Conservation (phyloP, 2,888 invertebrate genomes). For the Gymnosoma rotundatum region DNA sequence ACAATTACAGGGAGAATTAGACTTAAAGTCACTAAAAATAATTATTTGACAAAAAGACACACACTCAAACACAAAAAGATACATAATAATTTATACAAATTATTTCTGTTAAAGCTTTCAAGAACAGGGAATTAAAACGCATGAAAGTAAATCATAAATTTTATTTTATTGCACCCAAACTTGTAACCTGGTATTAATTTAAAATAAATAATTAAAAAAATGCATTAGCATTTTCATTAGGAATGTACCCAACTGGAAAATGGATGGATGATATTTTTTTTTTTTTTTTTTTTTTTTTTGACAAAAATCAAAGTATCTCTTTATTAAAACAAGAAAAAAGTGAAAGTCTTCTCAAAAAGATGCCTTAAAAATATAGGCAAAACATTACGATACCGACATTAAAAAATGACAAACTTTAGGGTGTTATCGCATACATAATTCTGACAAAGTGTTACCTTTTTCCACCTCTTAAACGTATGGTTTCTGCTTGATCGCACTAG, state of each 20-base stretch:
- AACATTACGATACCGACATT: no score
- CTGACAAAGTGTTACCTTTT: no score
- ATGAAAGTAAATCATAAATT: slow-evolving; percentile 69
- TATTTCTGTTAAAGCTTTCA: background rate
- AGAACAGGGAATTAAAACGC: slow-evolving; percentile 41
- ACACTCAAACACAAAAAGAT: background rate
- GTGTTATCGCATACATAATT: no score
- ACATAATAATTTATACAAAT: background rate
- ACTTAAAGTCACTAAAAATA: slow-evolving; percentile 61
- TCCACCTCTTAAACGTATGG: no score
- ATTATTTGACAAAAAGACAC: slow-evolving; percentile 59
- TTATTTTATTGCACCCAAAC: slow-evolving; percentile 65
- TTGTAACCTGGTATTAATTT: slow-evolving; percentile 62
- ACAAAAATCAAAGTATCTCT: no score
- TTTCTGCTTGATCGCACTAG: no score
- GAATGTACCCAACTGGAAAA: slow-evolving; percentile 23
- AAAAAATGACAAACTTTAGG: no score
- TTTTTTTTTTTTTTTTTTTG: no score
- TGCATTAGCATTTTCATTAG: slow-evolving; percentile 40
- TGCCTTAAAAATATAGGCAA: no score
- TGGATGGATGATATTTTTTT: no score
- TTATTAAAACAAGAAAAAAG: no score
- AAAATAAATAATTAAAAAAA: slow-evolving; percentile 56
- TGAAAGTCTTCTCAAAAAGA: no score
- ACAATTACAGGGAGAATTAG: slow-evolving; percentile 67